Evolutionary conservation across 2,113 vertebrate genomes (phyloP), one percentile per base, ranked within the genome.

Genomic region (Mormyrus lacerda): DNA sequence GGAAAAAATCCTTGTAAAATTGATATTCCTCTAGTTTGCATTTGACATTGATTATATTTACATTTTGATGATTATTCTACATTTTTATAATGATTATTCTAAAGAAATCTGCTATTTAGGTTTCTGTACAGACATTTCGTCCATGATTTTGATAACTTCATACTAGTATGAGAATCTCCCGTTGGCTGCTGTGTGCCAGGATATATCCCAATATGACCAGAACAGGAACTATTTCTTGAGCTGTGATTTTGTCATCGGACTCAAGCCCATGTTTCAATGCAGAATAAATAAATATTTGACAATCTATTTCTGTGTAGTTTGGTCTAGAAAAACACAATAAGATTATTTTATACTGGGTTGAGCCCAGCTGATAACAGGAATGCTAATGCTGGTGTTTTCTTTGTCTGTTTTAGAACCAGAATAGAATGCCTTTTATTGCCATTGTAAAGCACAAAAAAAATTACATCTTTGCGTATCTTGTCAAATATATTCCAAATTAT

Each of bases 211-310:
- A 10, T 35, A 31, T 3, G 31, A 42, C 27, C 47, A 7, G 47
- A 42, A 84, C 17, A 55, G 21, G 15, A n/a, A 35, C 51, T 53
- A 53, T 88, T 82, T 58, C 51, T 84, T 58, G 35, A 89, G 48
- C 50, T 79, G 3, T 45, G 73, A 84, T 35, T 53, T 50, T 82
- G n/a, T 51, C 47, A 73, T 76, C 31, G 79, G 88, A 88, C 69
- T 39, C 58, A 88, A 45, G 47, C 45, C 88, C 19, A 17, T 88
- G 88, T 89, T 84, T 89, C 88, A 83, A 35, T 84, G 51, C 73
- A 83, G 88, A 89, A 83, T 89, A 89, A 89, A 89, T 21, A 83
- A 51, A 89, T 58, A 76, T 76, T 35, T 89, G 44, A 83, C 53
- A 58, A 11, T 53, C 10, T 51, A 27, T 76, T 51, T 9, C 39